These are phyloP conservation scores for Danio kyathit DNA, from an alignment of 2,797 vertebrate species.

Conservation along the genomic window DNA sequence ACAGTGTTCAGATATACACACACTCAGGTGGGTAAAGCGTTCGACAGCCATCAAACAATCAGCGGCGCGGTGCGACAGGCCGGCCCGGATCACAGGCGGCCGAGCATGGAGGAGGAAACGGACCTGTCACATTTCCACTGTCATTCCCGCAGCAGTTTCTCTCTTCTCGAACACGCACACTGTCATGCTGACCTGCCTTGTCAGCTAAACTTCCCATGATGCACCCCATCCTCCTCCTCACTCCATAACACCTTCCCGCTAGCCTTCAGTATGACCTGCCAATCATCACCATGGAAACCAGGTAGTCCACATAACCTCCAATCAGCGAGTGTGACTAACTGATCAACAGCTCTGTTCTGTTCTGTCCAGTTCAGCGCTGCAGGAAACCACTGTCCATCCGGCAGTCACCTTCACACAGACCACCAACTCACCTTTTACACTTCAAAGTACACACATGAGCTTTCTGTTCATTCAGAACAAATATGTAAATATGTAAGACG, in stretches of 20 bases:
- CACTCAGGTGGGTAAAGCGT: slow-evolving; percentile 47
- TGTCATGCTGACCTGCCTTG: slow-evolving; percentile 48
- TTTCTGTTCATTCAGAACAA: background rate
- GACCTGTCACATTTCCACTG: slow-evolving; percentile 49
- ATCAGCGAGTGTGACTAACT: slow-evolving; percentile 16
- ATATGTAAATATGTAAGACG: background rate
- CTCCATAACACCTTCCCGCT: slow-evolving; percentile 31
- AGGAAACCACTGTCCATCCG: background rate
- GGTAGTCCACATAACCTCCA: slow-evolving; percentile 12
- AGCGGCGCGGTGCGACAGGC: slow-evolving; percentile 22
- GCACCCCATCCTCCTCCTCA: slow-evolving; percentile 14
- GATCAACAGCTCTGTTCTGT: slow-evolving; percentile 45
- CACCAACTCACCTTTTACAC: slow-evolving; percentile 26
- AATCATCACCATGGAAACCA: slow-evolving; percentile 55
- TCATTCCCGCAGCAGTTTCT: slow-evolving; percentile 29
- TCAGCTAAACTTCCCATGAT: slow-evolving; percentile 50
- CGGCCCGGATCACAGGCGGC: slow-evolving; percentile 52
- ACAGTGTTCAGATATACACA: slow-evolving; percentile 40
- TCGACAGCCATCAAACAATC: slow-evolving; percentile 57
- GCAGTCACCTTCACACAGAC: slow-evolving; percentile 3
- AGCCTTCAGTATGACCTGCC: slow-evolving; percentile 40
- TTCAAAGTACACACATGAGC: background rate
- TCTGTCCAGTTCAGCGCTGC: background rate
- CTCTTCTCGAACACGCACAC: slow-evolving; percentile 29
- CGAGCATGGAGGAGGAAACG: slow-evolving; percentile 56